Evolutionary conservation across 53 echinoderm and acorn worm genomes (phyloP).

Genomic region (Crossaster papposus): DNA sequence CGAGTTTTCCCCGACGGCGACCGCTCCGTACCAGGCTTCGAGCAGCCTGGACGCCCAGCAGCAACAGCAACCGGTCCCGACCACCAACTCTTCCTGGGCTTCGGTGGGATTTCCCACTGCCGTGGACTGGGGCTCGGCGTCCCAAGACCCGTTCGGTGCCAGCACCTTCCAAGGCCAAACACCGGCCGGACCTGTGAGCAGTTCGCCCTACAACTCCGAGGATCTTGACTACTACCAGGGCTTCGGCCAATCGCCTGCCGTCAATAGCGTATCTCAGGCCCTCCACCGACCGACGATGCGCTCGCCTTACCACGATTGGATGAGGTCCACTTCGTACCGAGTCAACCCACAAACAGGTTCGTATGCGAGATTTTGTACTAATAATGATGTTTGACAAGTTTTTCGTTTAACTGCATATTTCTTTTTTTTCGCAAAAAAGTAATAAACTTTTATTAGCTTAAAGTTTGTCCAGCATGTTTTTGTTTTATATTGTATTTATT

Average conservation of each 20-base stretch:
- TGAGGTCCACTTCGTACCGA: constrained; percentile 84
- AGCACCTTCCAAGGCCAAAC: constrained; percentile 34
- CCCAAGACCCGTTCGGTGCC: constrained; percentile 30
- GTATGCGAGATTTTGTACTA: neutral
- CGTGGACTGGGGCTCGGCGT: constrained; percentile 49
- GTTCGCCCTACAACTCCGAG: constrained; percentile 44
- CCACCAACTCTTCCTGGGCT: constrained; percentile 45
- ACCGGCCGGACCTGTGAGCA: constrained; percentile 20
- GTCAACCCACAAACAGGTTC: constrained; percentile 93
- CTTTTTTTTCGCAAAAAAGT: too few species aligned
- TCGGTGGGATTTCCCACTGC: constrained; percentile 35
- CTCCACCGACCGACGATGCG: constrained; percentile 44
- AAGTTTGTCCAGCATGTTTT: too few species aligned
- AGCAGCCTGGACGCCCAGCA: constrained; percentile 52
- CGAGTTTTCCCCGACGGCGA: constrained; percentile 44
- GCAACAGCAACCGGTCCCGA: constrained; percentile 10
- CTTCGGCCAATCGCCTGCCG: constrained; percentile 29
- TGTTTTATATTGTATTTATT: too few species aligned
- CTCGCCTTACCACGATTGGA: constrained; percentile 74
- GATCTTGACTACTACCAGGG: constrained; percentile 51
- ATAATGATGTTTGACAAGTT: too few species aligned
- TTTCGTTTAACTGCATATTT: too few species aligned
- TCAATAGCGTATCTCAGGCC: constrained; percentile 45
- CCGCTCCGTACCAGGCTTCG: constrained; percentile 26
- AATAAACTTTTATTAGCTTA: too few species aligned